A percentile compares a stretch with the other conserved stretches of the same genome.
These are phyloP conservation scores for Dasyurus viverrinus DNA, from an alignment of 2,113 vertebrate species.

Conservation along the genomic window DNA sequence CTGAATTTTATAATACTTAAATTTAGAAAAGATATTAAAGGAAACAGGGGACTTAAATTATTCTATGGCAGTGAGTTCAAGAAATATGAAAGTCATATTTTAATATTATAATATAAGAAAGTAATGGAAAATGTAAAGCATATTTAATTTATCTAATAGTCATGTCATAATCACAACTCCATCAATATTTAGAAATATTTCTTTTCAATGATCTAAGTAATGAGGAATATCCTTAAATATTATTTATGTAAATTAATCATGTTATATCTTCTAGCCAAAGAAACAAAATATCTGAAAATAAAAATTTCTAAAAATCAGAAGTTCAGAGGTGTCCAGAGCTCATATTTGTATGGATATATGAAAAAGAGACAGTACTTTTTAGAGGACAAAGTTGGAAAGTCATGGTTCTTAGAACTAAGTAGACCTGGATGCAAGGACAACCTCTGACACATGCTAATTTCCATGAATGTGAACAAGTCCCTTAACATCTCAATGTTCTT, in stretches of 20 bases:
- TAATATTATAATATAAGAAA: not conserved
- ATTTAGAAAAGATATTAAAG: not conserved
- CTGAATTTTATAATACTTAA: not conserved
- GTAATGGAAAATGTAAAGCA: slow-evolving; percentile 25
- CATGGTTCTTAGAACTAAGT: not conserved
- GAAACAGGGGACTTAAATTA: not conserved
- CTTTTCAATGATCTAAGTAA: not conserved
- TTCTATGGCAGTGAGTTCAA: not conserved
- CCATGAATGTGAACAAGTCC: not conserved
- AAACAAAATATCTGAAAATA: not conserved
- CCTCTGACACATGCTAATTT: too few relatives aligned
- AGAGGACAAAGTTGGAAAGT: not conserved
- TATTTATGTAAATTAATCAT: not conserved
- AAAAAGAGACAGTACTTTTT: not conserved
- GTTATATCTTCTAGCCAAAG: not conserved
- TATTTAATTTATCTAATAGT: not conserved
- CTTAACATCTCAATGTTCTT: not conserved
- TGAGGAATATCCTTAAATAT: not conserved
- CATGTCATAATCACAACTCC: not conserved
- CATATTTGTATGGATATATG: not conserved
- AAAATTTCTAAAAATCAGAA: not conserved
- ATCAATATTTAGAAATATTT: slow-evolving; percentile 1
- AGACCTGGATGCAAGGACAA: not conserved
- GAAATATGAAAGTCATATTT: slow-evolving; percentile 21
- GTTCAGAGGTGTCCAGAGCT: not conserved